Evolutionary conservation across 2,797 vertebrate species (phyloP), one percentile per base, ranked within the genome.

Genomic region (Trachurus trachurus): DNA sequence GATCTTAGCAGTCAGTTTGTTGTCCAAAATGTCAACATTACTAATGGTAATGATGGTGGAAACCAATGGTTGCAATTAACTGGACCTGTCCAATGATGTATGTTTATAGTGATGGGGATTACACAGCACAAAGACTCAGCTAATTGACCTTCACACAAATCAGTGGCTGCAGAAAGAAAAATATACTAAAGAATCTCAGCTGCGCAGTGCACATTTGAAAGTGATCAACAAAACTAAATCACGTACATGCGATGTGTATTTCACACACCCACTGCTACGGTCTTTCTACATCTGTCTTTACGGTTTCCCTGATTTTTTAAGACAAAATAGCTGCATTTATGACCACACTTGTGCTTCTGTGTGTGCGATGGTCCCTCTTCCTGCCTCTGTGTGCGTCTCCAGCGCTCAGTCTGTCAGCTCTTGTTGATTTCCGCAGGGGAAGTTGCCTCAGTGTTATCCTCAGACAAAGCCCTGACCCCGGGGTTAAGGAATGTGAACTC

Each of bases 401-500:
- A 80, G 83, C 66, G 56, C 81, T 84, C 61, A 75, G 80, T 84
- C 83, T 84, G 90, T 91, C 87, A 88, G 89, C 87, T 82, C 73
- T 74, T 82, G 86, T 87, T 88, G 89, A 83, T 91, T 93, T 94
- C 93, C 92, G 87, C 85, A 93, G 81, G 91, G 94, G 93, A 95
- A 95, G 93, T 91, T 83, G 88, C 84, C 89, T 90, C 89, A 57
- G 86, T 85, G 80, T 85, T 91, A 83, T 89, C 94, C 93, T 82
- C 89, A 95, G 91, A 95, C 93, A 90, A 93, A 92, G 89, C 88
- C 84, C 88, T 94, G 94, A 95, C 94, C 94, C 84, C 21, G 67
- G 73, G 91, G 90, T 92, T 87, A 92, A 95, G 92, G 95, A 96
- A 96, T 95, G 93, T 94, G 95, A 96, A 93, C 93, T 86, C 78